Base-by-base conservation (phyloP, 1,140 invertebrate species). In the Scaptomyza graminum region DNA sequence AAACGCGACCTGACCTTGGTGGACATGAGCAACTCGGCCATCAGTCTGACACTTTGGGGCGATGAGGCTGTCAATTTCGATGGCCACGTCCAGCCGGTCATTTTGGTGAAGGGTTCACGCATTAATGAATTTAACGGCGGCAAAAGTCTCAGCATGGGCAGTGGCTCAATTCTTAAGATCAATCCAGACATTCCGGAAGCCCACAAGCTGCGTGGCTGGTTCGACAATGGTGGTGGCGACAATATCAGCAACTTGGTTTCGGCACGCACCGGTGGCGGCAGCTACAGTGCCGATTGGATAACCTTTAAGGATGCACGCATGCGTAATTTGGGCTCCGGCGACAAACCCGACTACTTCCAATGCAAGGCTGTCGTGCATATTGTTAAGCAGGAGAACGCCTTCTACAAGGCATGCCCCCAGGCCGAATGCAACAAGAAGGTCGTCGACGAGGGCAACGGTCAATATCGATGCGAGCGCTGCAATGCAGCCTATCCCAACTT, bases 401-500 rank as follows among this genome's bases (percentile, higher is more conserved):
- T 98, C 46, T 99, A 99, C 90, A 96, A 97, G 93, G 95, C 97
- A 1, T 99, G 98, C 84, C 96, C 97, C 0, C 93, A 94, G 59
- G 94, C 95, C 9, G 94, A 94, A 43, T 99, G 98, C 91, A 98
- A 98, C 83, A 99, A 99, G 90, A 99, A 99, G 92, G 94, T 97
- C 0, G 92, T 98, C 25, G 98, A 99, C 92, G 89, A 91, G 51
- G 94, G 96, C 47, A 97, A 98, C 91, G 97, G 96, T 6, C 93
- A 95, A 75, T 99, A 95, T 90, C 94, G 97, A 67, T 99, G 99
- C 92, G 98, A 99, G 91, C 99, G 99, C 92, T 99, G 98, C 91
- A 94, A 95, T 71, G 93, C 94, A 49, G 96, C 97, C 65, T 97
- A 94, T 90, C 95, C 95, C 0, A 96, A 96, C 75, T 99, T 95